A percentile compares a stretch with the other conserved stretches of the same genome.
These are phyloP conservation scores for Trichopria drosophilae DNA, from an alignment of 2,888 invertebrate species.

Conservation along the genomic window DNA sequence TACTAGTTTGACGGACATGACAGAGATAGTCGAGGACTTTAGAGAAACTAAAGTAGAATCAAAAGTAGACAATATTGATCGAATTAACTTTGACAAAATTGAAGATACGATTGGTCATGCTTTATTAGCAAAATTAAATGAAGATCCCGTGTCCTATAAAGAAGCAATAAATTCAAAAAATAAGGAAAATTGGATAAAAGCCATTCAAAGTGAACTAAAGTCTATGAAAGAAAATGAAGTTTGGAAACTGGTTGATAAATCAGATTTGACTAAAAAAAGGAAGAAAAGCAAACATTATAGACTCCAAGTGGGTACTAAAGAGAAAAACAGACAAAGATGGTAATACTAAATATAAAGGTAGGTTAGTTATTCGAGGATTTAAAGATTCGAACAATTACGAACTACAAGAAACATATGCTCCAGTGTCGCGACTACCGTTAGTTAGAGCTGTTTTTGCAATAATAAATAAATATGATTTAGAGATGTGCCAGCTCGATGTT, in stretches of 20 bases:
- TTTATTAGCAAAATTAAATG: slow-evolving; percentile 4
- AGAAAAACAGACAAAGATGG: slow-evolving; percentile 10
- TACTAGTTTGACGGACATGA: too few relatives aligned
- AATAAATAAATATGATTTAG: slow-evolving; percentile 14
- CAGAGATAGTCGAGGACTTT: too few relatives aligned
- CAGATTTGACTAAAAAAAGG: slow-evolving; percentile 6
- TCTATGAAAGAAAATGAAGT: slow-evolving; percentile 22
- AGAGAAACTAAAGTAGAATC: too few relatives aligned
- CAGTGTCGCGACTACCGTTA: slow-evolving; percentile 18
- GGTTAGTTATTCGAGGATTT: slow-evolving; percentile 21
- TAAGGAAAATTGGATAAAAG: slow-evolving; percentile 14
- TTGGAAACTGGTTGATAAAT: slow-evolving; percentile 19
- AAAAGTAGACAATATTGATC: too few relatives aligned
- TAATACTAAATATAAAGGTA: slow-evolving; percentile 12
- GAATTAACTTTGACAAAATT: too few relatives aligned
- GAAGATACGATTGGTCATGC: too few relatives aligned
- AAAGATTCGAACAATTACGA: slow-evolving; percentile 11
- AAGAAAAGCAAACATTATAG: slow-evolving; percentile 9
- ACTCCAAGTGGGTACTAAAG: slow-evolving; percentile 27
- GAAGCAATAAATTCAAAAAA: slow-evolving; percentile 12
- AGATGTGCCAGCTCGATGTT: slow-evolving; percentile 20
- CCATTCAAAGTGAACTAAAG: slow-evolving; percentile 14
- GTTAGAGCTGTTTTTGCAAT: slow-evolving; percentile 18
- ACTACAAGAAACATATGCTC: too few relatives aligned
- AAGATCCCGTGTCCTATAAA: slow-evolving; percentile 5